Percentiles rank a stretch among this genome's conserved stretches.
These are phyloP conservation scores for Cephus cinctus DNA, from an alignment of 1,140 invertebrate genomes.

Conservation along the genomic window DNA sequence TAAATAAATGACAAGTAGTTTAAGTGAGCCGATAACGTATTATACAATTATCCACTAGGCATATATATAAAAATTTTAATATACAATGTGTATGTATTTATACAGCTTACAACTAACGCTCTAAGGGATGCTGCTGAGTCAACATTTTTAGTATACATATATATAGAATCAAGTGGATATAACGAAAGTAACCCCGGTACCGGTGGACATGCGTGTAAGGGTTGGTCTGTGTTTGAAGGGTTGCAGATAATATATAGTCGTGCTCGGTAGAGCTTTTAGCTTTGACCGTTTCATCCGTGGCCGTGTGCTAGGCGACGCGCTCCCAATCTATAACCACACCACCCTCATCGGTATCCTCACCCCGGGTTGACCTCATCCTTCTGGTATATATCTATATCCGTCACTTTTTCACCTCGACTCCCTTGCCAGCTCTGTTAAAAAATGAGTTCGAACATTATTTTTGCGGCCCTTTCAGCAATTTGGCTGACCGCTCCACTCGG, in stretches of 20 bases:
- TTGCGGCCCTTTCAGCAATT: slow-evolving; percentile 28
- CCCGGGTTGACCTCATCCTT: neutral
- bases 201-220: too few species aligned
- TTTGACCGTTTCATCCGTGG: slow-evolving; percentile 46
- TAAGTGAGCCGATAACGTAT: too few species aligned
- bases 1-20: too few species aligned
- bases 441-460: slow-evolving; percentile 50
- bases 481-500: slow-evolving; percentile 21
- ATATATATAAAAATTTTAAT: too few species aligned
- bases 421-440: slow-evolving; percentile 37
- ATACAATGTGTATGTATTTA: too few species aligned
- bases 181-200: too few species aligned
- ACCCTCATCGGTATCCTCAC: slow-evolving; percentile 16
- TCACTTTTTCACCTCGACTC: slow-evolving; percentile 36
- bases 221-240: slow-evolving; percentile 49
- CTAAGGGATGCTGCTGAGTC: too few species aligned
- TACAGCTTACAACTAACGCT: too few species aligned
- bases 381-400: slow-evolving; percentile 33
- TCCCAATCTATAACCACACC: slow-evolving; percentile 12
- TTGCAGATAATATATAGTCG: slow-evolving; percentile 47
- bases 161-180: too few species aligned
- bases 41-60: too few species aligned
- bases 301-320: neutral
- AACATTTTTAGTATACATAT: too few species aligned
- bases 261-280: slow-evolving; percentile 42